Base-by-base conservation (phyloP, 2,888 invertebrate genomes). In the Trachelus stipa region DNA sequence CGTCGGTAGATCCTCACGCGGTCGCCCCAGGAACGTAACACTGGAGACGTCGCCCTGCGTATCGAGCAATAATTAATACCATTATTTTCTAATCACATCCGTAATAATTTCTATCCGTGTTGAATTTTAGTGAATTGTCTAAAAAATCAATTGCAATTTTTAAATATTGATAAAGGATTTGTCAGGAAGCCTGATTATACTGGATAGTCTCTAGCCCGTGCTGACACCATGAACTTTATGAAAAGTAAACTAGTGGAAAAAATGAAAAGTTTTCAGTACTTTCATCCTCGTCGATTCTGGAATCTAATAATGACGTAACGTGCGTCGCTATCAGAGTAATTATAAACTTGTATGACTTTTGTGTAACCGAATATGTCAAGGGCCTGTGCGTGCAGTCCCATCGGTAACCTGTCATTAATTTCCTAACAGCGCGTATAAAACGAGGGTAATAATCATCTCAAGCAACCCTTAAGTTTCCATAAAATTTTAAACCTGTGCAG, bases 321-420 rank as follows among this genome's bases (percentile, higher is more conserved):
- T 75, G 77, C 74, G 75, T 56, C 80, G 80, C 85, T 88, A 87
- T 85, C 81, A 79, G 85, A 84, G 86, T 83, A 83, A 85, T 83
- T 85, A 80, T 74, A 79, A 80, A 84, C 23, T 23, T 23, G 6
- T 23, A 56, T 56, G 23, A 2, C 56, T 9, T 56, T 87, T 87
- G 85, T 84, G 82, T 83, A 87, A 87, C 85, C 82, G 86, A 88
- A 84, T 89, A 87, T 90, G 90, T 90, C 90, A 90, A 90, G 90
- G 89, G 89, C 90, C 87, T 81, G 79, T 75, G 73, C 75, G 69
- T 74, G 75, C 80, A 56, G 56, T 56, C 9, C 23, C 23, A 56
- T 23, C 23, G 9, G 2, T 56, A 56, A 56, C 23, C 9, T 56
- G 23, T 23, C 56, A 56, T 56, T 56, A 56, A 56, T 56, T 56